Evolutionary conservation across 1,140 invertebrate genomes (phyloP).

Genomic region (Panulirus ornatus): DNA sequence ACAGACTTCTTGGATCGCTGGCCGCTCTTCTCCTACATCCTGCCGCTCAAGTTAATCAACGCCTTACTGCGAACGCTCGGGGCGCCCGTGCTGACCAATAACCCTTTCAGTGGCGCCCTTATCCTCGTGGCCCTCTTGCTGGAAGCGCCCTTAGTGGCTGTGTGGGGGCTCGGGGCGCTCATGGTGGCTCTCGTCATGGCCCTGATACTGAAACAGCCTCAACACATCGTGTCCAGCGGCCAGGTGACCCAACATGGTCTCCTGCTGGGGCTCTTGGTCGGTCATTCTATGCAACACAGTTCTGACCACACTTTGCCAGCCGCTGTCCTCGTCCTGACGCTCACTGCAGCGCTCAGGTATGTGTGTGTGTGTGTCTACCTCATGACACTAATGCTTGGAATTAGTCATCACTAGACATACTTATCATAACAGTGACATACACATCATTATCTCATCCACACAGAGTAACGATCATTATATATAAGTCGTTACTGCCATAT

Average conservation of each 20-base stretch:
- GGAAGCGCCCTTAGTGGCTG: conserved; percentile 8
- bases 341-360: conserved; percentile 48
- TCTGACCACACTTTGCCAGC: background rate
- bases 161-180: conserved; percentile 27
- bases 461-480: background rate
- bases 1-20: conserved; percentile 54
- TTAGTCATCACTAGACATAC: background rate
- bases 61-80: conserved; percentile 51
- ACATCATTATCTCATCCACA: background rate
- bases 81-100: conserved; percentile 50
- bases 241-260: conserved; percentile 59
- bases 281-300: background rate
- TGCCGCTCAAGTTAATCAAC: conserved; percentile 48
- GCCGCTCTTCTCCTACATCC: conserved; percentile 37
- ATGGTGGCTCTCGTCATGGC: conserved; percentile 19
- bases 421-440: background rate
- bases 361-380: background rate
- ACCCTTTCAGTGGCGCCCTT: conserved; percentile 53
- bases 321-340: conserved; percentile 3
- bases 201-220: conserved; percentile 38
- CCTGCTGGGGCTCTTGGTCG: conserved; percentile 39
- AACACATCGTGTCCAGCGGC: conserved; percentile 54
- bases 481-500: no score
- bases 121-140: conserved; percentile 36
- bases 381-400: background rate